Percentiles rank a stretch among this genome's conserved stretches.
phyloP scores from a whole-genome alignment of 2,888 invertebrate species.

The Diarsia rubi region DNA sequence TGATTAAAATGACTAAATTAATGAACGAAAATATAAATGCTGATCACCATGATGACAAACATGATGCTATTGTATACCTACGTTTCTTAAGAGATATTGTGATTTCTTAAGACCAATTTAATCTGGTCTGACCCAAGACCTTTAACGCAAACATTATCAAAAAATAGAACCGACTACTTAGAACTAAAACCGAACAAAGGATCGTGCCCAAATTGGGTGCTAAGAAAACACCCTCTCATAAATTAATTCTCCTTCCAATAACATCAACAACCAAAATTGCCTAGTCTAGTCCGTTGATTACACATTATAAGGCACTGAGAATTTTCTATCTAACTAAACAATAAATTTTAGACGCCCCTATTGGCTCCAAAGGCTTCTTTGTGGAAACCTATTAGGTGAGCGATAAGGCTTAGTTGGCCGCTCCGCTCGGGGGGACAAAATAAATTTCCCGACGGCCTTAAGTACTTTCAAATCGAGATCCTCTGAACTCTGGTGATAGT shows the following conservation, averaged over 20 bases:
- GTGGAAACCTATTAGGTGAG: constrained; percentile 69
- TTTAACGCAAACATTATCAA: background rate
- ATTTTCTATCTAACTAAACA: constrained; percentile 58
- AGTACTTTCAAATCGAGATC: constrained; percentile 68
- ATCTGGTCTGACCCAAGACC: background rate
- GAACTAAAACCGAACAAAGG: background rate
- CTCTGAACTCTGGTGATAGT: constrained; percentile 52
- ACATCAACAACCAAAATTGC: constrained; percentile 38
- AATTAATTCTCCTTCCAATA: constrained; percentile 25
- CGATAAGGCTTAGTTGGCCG: constrained; percentile 69
- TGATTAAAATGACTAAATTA: background rate
- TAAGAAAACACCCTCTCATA: background rate
- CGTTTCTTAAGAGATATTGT: background rate
- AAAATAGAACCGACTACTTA: background rate
- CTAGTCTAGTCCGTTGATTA: constrained; percentile 33
- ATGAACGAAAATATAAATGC: background rate
- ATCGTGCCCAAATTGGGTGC: background rate
- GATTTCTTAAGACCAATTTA: background rate
- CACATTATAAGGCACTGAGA: constrained; percentile 42
- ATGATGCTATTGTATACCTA: background rate
- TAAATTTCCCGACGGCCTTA: constrained; percentile 71
- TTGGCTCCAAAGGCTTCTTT: constrained; percentile 62
- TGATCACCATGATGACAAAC: background rate
- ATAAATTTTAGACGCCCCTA: constrained; percentile 62
- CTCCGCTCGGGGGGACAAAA: constrained; percentile 66